phyloP scores from a whole-genome alignment of 92 coral and sea anemone genomes.

The Porites cylindrica region DNA sequence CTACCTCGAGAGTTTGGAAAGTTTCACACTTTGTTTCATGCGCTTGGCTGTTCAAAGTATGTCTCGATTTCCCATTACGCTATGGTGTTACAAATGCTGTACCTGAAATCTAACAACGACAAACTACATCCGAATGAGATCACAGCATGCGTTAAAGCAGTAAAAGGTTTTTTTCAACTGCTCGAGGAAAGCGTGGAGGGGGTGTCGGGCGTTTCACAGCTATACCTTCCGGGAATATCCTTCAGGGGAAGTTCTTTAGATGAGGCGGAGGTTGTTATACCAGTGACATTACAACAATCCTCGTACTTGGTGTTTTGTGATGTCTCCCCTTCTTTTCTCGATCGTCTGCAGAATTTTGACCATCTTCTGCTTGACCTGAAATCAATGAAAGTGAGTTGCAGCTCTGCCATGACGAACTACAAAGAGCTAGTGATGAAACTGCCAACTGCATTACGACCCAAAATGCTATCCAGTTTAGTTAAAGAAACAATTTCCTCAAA shows the following conservation, averaged over 20 bases:
- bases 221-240: slow-evolving; percentile 57
- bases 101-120: background rate
- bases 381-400: slow-evolving; percentile 6
- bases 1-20: slow-evolving; percentile 23
- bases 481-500: slow-evolving; percentile 2
- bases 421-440: slow-evolving; percentile 54
- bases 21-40: slow-evolving; percentile 37
- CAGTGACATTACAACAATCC: slow-evolving; percentile 50
- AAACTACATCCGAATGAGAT: slow-evolving; percentile 73
- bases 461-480: slow-evolving; percentile 65
- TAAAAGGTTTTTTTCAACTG: slow-evolving; percentile 56
- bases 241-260: background rate
- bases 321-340: background rate
- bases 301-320: slow-evolving; percentile 60
- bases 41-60: slow-evolving; percentile 56
- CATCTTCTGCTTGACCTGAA: slow-evolving; percentile 43
- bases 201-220: background rate
- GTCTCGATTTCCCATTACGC: slow-evolving; percentile 70
- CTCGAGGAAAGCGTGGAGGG: background rate
- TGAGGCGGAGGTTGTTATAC: background rate
- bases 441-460: slow-evolving; percentile 51
- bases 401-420: slow-evolving; percentile 10
- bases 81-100: slow-evolving; percentile 54
- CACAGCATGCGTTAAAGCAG: slow-evolving; percentile 34
- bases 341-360: slow-evolving; percentile 25